phyloP scores from a whole-genome alignment of 2,113 vertebrate species.

The Pterophyllum scalare region DNA sequence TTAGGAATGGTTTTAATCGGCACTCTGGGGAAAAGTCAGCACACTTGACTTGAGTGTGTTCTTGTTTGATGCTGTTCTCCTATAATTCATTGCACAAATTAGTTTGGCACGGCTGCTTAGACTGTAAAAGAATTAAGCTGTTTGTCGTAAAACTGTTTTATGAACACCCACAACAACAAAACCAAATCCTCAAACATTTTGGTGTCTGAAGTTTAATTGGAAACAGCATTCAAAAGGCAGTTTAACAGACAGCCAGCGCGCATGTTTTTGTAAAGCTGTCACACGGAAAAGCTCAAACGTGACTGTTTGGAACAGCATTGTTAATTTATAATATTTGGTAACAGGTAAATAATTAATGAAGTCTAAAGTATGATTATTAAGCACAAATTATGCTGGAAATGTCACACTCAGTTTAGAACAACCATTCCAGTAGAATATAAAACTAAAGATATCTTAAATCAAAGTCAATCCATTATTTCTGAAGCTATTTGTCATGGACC shows the following conservation, averaged over 20 bases:
- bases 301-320: not conserved
- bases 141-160: no score
- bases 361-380: not conserved
- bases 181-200: no score
- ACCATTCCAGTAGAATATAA: rapidly evolving
- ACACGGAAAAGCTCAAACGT: not conserved
- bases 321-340: not conserved
- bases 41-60: not conserved
- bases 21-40: not conserved
- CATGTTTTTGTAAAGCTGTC: rapidly evolving
- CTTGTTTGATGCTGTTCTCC: not conserved
- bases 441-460: not conserved
- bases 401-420: not conserved
- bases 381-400: not conserved
- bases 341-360: not conserved
- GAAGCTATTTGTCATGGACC: no score
- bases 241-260: not conserved
- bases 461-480: not conserved
- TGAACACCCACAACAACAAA: no score
- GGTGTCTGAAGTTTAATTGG: no score
- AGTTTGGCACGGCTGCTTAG: no score
- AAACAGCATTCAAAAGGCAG: not conserved
- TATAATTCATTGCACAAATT: not conserved
- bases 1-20: not conserved
- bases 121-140: no score